These are phyloP conservation scores for Notarius lentiginosus DNA, from an alignment of 2,113 vertebrate species.

Conservation along the genomic window DNA sequence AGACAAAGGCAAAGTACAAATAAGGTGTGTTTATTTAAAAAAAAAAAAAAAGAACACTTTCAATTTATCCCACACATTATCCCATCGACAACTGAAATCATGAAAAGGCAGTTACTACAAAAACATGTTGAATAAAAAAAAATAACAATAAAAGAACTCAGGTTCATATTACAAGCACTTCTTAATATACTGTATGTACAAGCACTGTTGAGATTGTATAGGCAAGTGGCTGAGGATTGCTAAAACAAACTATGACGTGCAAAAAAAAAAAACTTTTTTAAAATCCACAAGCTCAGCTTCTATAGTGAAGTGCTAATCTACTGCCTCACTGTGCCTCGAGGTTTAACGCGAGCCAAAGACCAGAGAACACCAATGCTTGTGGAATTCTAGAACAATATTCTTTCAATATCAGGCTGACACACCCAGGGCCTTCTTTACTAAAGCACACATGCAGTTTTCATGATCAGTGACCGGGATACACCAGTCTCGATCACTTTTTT, in stretches of 20 bases:
- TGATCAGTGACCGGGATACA: neutral
- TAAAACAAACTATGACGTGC: conserved; percentile 64
- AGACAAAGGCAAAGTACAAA: conserved; percentile 59
- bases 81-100: conserved; percentile 70
- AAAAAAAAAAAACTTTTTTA: conserved; percentile 64
- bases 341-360: conserved; percentile 4
- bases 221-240: conserved; percentile 67
- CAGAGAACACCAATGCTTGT: conserved; percentile 55
- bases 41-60: conserved; percentile 74
- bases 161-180: conserved; percentile 69
- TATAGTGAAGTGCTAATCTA: neutral
- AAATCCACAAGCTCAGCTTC: conserved; percentile 61
- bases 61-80: conserved; percentile 68
- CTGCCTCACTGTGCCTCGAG: neutral
- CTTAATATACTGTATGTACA: conserved; percentile 69
- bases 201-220: conserved; percentile 67
- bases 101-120: conserved; percentile 77
- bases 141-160: conserved; percentile 57
- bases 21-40: conserved; percentile 68
- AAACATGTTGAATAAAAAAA: conserved; percentile 70
- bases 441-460: neutral
- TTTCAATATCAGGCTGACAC: conserved; percentile 20
- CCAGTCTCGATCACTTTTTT: neutral
- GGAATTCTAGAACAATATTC: conserved; percentile 50
- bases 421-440: conserved; percentile 8